These are phyloP conservation scores for Sebastes hubbsi DNA, from an alignment of 2,797 vertebrate genomes.

Conservation along the genomic window DNA sequence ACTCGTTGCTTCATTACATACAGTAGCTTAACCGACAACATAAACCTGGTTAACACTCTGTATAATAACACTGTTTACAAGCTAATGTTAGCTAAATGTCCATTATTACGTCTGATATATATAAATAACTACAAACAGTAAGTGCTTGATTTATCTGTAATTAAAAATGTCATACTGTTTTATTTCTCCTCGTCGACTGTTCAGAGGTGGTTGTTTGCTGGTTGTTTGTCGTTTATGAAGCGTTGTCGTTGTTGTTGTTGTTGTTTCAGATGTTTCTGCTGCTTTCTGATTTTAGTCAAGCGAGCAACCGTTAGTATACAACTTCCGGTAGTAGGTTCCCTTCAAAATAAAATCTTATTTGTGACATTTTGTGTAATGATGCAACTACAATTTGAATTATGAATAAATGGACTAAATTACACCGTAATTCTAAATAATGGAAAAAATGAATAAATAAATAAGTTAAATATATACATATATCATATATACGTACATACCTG, in stretches of 20 bases:
- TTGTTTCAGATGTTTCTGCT: background rate
- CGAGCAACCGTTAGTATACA: rapidly evolving
- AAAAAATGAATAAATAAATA: too few species aligned
- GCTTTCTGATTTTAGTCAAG: background rate
- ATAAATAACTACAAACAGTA: background rate
- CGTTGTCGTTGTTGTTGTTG: background rate
- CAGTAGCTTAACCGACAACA: background rate
- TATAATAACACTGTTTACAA: background rate
- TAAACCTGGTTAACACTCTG: background rate
- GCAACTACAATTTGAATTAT: too few species aligned
- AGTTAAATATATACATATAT: too few species aligned
- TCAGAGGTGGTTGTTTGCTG: background rate
- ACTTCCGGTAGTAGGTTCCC: background rate
- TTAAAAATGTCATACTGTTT: background rate
- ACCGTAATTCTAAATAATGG: too few species aligned
- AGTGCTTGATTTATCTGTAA: background rate
- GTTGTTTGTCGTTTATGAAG: background rate
- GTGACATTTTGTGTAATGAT: background rate
- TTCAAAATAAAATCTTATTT: conserved; percentile 38
- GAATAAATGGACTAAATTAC: too few species aligned
- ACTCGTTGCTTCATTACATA: background rate
- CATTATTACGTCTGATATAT: background rate
- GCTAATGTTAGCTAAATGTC: background rate
- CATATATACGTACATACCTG: too few species aligned
- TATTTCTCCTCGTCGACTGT: background rate